Evolutionary conservation across 2,113 vertebrate species (phyloP), one percentile per base, ranked within the genome.

Genomic region (Axis porcinus): DNA sequence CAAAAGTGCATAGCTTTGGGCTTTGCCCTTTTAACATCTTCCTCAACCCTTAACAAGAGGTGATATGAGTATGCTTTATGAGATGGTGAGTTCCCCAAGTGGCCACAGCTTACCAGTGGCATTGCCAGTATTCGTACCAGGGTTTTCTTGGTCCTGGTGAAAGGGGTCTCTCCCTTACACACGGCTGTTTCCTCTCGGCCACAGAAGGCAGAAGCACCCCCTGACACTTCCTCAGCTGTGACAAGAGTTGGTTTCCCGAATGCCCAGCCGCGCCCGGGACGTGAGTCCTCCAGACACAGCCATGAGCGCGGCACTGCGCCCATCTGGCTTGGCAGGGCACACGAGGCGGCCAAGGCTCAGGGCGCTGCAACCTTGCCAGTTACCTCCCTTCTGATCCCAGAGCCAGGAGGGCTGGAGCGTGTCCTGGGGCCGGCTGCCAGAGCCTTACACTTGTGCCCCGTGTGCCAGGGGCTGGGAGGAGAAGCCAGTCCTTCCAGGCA

Each of bases 401-500:
- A 14, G 89, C 97, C 91, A 60, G 27, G 55, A 81, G 30, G 78
- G 81, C 64, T 93, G 95, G 67, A 91, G 64, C 28, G 82, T 67
- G 50, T 67, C 95, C 92, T 76, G 25, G 52, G 43, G 81, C 58
- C 25, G 19, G 8, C 58, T 93, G 89, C 91, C 91, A 96, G 82
- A 86, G 64, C 43, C 86, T 87, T 70, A 79, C 21, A 67, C 36
- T 60, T 96, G 62, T 54, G 47, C 64, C 70, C 45, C n/a, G 36
- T 64, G 28, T 84, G 50, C 86, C 95, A 92, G 81, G 86, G 11
- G n/a, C 88, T 45, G 64, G 25, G 60, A 82, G 60, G 76, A 91
- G 91, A 94, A 96, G 45, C 57, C 94, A 84, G 74, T 89, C 57
- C 60, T 95, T 92, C 94, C 67, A 70, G 89, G 91, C 74, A 58